These are phyloP conservation scores for Drosophila hawaiiensis DNA, from an alignment of 2,888 invertebrate genomes.

Conservation along the genomic window DNA sequence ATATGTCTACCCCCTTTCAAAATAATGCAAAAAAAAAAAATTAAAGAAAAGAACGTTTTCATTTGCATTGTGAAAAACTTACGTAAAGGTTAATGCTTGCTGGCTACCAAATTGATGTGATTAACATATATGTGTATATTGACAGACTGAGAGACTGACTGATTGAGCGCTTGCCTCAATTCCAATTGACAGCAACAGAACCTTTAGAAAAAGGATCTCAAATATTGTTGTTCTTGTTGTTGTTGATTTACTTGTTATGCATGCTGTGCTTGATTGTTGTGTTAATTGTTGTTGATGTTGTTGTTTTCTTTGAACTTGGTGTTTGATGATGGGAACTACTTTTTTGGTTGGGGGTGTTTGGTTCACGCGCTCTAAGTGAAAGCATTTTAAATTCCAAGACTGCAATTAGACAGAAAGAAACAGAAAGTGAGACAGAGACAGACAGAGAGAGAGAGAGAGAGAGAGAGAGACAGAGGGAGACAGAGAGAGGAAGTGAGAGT, in stretches of 20 bases:
- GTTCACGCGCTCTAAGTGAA: conserved; percentile 27
- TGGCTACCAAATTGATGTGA: conserved; percentile 16
- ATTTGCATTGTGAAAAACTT: conserved; percentile 9
- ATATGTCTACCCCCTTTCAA: background rate
- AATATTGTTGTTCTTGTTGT: conserved; percentile 21
- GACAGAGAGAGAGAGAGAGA: conserved; percentile 18
- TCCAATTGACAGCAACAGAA: conserved; percentile 29
- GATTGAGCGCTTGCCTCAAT: conserved; percentile 8
- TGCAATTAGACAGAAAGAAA: conserved; percentile 74
- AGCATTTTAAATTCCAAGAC: conserved; percentile 80
- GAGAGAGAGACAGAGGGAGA: conserved; percentile 22
- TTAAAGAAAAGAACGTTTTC: background rate
- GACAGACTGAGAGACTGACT: conserved; percentile 12
- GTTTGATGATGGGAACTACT: conserved; percentile 35
- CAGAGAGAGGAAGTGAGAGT: background rate
- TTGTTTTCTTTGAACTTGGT: conserved; percentile 22
- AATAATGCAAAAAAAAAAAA: background rate
- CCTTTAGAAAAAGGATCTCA: conserved; percentile 8
- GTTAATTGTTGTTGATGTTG: conserved; percentile 27
- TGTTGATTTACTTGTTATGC: conserved; percentile 22
- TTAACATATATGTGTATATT: conserved; percentile 12
- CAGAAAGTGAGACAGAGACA: conserved; percentile 11
- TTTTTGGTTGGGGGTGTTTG: conserved; percentile 26
- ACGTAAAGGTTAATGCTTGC: conserved; percentile 14
- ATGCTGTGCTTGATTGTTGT: conserved; percentile 16